These are phyloP conservation scores for Eumaeus atala DNA, from an alignment of 1,140 invertebrate species.

Conservation along the genomic window DNA sequence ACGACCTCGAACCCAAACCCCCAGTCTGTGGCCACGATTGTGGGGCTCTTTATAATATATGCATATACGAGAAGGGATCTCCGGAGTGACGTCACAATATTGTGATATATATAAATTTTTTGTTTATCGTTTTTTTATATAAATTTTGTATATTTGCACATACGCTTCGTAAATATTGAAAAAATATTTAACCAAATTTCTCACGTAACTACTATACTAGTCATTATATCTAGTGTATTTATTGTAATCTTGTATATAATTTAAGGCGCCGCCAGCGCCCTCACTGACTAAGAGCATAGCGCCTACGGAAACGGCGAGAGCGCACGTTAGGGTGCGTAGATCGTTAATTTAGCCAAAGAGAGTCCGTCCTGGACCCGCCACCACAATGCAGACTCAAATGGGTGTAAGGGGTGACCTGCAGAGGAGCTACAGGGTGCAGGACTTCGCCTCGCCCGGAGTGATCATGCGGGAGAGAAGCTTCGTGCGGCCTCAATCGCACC, in stretches of 20 bases:
- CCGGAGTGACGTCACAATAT: conserved; percentile 70
- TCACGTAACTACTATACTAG: conserved; percentile 7
- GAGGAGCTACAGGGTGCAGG: conserved; percentile 70
- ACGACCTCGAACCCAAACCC: conserved; percentile 49
- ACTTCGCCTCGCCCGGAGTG: conserved; percentile 70
- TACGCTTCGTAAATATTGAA: conserved; percentile 28
- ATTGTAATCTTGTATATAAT: conserved; percentile 41
- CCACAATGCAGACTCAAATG: conserved; percentile 64
- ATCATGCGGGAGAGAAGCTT: conserved; percentile 78
- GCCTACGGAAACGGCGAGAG: conserved; percentile 6
- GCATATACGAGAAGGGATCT: conserved; percentile 69
- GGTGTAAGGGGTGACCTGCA: conserved; percentile 64
- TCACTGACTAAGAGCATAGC: too few species aligned
- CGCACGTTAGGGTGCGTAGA: conserved; percentile 19
- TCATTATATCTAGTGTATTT: conserved; percentile 20
- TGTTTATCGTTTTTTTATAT: conserved; percentile 25
- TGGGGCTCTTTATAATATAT: conserved; percentile 55
- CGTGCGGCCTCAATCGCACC: conserved; percentile 75
- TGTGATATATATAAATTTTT: conserved; percentile 46
- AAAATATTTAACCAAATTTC: conserved; percentile 10
- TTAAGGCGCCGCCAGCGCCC: too few species aligned
- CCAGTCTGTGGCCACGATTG: conserved; percentile 66
- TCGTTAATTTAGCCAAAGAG: conserved; percentile 15
- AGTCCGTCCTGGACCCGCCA: conserved; percentile 18
- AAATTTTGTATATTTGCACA: conserved; percentile 24